Percentiles rank a stretch among this genome's conserved stretches.
These are phyloP conservation scores for Esperia sulphurella DNA, from an alignment of 2,888 invertebrate genomes.

Conservation along the genomic window DNA sequence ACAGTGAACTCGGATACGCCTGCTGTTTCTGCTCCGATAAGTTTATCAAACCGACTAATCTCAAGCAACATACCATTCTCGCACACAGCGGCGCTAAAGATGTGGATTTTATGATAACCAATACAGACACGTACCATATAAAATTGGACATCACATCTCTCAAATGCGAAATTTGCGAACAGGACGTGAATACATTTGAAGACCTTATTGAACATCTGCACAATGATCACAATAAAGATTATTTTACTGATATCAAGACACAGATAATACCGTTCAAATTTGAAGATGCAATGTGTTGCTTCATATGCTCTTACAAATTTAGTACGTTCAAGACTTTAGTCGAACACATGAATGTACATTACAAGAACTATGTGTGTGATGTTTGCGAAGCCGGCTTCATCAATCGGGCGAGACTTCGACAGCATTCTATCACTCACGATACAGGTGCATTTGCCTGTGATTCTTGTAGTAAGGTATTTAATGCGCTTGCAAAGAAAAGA, in stretches of 20 bases:
- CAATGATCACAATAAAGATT: slow-evolving; percentile 19
- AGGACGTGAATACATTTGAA: slow-evolving; percentile 5
- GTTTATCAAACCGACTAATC: slow-evolving; percentile 28
- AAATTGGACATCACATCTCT: slow-evolving; percentile 40
- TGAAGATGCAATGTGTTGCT: slow-evolving; percentile 25
- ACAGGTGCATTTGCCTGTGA: slow-evolving; percentile 22
- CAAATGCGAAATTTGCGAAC: slow-evolving; percentile 11
- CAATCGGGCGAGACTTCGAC: slow-evolving; percentile 13
- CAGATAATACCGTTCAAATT: slow-evolving; percentile 46
- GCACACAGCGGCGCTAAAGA: slow-evolving; percentile 23
- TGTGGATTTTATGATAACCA: background rate
- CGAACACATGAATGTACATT: slow-evolving; percentile 48
- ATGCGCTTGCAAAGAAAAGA: slow-evolving; percentile 17
- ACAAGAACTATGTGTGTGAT: slow-evolving; percentile 42
- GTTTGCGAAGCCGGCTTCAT: slow-evolving; percentile 31
- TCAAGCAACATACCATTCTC: slow-evolving; percentile 37
- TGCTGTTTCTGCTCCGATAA: slow-evolving; percentile 39
- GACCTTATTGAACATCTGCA: slow-evolving; percentile 14
- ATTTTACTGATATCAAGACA: slow-evolving; percentile 30
- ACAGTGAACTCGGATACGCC: slow-evolving; percentile 30
- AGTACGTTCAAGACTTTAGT: slow-evolving; percentile 27
- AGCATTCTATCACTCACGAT: slow-evolving; percentile 16
- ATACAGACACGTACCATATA: slow-evolving; percentile 16
- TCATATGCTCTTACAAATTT: slow-evolving; percentile 20
- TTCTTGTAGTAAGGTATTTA: slow-evolving; percentile 22